These are phyloP conservation scores for Epinephelus lanceolatus DNA, from an alignment of 2,113 vertebrate genomes.

Conservation along the genomic window DNA sequence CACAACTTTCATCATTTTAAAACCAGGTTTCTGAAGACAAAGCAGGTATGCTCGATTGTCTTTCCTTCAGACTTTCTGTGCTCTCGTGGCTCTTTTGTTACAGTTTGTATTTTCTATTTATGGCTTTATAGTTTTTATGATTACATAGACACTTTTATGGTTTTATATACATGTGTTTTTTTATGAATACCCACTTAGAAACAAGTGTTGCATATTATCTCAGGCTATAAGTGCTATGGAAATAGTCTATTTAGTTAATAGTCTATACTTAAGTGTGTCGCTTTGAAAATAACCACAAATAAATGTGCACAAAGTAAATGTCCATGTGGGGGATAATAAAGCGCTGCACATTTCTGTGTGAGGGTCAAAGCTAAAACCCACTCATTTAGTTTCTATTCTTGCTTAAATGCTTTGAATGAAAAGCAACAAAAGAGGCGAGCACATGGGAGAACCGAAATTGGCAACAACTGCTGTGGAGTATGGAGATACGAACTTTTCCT, in stretches of 20 bases:
- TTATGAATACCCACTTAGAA: constrained; percentile 11
- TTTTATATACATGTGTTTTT: neutral
- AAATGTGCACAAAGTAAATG: constrained; percentile 1
- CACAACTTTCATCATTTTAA: neutral
- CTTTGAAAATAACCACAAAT: constrained; percentile 8
- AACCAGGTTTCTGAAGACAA: neutral
- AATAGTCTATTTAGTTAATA: constrained; percentile 4
- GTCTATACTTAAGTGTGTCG: neutral
- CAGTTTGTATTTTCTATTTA: neutral
- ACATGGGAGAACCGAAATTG: constrained; percentile 16
- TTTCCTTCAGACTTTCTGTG: neutral
- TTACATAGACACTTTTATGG: neutral
- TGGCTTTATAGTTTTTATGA: neutral
- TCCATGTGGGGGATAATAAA: neutral
- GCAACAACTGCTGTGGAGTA: neutral
- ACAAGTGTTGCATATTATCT: constrained; percentile 9
- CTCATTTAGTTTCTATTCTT: constrained; percentile 15
- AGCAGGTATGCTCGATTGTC: neutral
- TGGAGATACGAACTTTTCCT: constrained; percentile 34
- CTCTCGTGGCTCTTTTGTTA: neutral
- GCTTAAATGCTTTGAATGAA: constrained; percentile 11
- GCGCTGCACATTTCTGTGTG: neutral
- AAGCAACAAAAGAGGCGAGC: constrained; percentile 9
- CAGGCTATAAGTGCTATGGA: neutral
- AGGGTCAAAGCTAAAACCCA: neutral